phyloP scores from a whole-genome alignment of 2,888 invertebrate species.

The Drosophila bunnanda region DNA sequence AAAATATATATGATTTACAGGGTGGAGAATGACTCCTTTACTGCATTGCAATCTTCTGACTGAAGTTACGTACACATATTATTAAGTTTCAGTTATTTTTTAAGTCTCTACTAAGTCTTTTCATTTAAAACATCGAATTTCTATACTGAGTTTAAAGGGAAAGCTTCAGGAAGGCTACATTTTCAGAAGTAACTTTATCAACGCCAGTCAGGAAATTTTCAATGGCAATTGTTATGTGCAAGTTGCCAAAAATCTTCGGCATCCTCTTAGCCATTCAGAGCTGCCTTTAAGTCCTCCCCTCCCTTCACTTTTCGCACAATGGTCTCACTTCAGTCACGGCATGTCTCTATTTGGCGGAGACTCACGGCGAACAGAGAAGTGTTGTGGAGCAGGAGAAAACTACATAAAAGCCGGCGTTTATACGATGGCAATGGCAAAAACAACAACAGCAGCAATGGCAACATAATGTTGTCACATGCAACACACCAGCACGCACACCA shows the following conservation, averaged over 20 bases:
- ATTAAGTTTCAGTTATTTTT: too few species aligned
- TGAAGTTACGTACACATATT: too few species aligned
- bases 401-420: conserved; percentile 73
- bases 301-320: conserved; percentile 30
- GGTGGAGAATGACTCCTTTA: too few species aligned
- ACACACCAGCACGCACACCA: conserved; percentile 42
- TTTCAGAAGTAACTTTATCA: conserved; percentile 3
- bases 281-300: conserved; percentile 18
- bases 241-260: conserved; percentile 41
- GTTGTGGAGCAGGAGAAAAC: conserved; percentile 22
- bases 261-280: conserved; percentile 17
- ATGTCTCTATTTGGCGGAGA: conserved; percentile 63
- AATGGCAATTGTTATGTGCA: conserved; percentile 36
- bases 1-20: too few species aligned
- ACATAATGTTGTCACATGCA: conserved; percentile 76
- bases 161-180: neutral
- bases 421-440: conserved; percentile 51
- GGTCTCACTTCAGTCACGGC: conserved; percentile 49
- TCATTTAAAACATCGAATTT: neutral
- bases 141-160: neutral
- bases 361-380: neutral
- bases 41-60: too few species aligned
- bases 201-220: conserved; percentile 29
- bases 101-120: too few species aligned
- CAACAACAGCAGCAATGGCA: conserved; percentile 41